Conservation (phyloP, 2,888 invertebrate genomes). For the Entomobrya proxima region DNA sequence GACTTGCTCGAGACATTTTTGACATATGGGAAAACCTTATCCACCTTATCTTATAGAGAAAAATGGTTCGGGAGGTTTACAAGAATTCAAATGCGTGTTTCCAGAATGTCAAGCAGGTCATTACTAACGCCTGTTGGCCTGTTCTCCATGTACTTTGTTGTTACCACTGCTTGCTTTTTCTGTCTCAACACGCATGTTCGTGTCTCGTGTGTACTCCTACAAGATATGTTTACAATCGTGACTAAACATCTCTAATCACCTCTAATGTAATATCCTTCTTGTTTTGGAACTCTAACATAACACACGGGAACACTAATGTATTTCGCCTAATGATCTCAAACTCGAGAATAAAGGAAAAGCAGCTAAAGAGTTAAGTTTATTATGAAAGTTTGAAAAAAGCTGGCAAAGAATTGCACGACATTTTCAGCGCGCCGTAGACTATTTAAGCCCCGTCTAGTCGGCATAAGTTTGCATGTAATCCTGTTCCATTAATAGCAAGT, state of each 20-base stretch:
- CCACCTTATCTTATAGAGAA: background rate
- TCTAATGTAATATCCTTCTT: constrained; percentile 25
- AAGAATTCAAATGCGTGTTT: background rate
- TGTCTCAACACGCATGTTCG: background rate
- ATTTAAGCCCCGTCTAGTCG: too few species aligned
- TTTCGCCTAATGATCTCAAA: background rate
- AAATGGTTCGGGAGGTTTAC: background rate
- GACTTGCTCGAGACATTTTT: background rate
- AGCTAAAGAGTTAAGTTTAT: background rate
- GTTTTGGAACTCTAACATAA: background rate
- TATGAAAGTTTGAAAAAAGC: background rate
- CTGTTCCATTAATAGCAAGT: too few species aligned
- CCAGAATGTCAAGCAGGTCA: constrained; percentile 34
- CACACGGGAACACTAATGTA: background rate
- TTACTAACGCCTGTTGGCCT: constrained; percentile 36
- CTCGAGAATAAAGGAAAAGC: background rate
- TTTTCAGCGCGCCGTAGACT: background rate
- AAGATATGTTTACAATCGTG: background rate
- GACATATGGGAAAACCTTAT: background rate
- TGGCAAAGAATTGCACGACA: background rate
- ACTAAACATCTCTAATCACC: constrained; percentile 20
- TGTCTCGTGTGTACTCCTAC: background rate
- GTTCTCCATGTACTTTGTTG: background rate
- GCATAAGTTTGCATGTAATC: too few species aligned
- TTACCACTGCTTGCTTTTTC: background rate